Evolutionary conservation across 2,113 vertebrate genomes (phyloP).

Genomic region (Nibea coibor): DNA sequence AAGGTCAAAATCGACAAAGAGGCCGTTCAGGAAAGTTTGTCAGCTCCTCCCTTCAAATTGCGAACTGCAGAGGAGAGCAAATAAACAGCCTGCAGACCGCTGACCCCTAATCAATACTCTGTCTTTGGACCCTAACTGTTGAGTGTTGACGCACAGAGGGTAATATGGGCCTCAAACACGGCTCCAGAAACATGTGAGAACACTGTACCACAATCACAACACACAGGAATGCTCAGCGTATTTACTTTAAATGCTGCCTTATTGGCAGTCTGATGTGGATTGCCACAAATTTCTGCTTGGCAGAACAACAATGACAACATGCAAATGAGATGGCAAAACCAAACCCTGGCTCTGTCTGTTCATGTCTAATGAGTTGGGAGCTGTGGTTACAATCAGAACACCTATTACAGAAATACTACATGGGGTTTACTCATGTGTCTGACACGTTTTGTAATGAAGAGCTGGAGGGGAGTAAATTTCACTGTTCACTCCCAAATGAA

Average conservation of each 20-base stretch:
- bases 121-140: slow-evolving; percentile 29
- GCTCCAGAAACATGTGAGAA: slow-evolving; percentile 28
- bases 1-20: slow-evolving; percentile 73
- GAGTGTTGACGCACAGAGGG: slow-evolving; percentile 21
- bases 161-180: slow-evolving; percentile 1
- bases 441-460: slow-evolving; percentile 46
- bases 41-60: slow-evolving; percentile 59
- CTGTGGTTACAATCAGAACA: slow-evolving; percentile 63
- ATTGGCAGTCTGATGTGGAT: slow-evolving; percentile 42
- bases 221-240: slow-evolving; percentile 52
- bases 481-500: slow-evolving; percentile 19
- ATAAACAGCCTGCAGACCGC: slow-evolving; percentile 73
- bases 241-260: slow-evolving; percentile 43
- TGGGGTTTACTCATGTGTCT: slow-evolving; percentile 26
- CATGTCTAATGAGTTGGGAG: slow-evolving; percentile 55
- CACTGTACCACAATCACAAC: slow-evolving; percentile 56
- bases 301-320: slow-evolving; percentile 62
- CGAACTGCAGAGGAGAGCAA: slow-evolving; percentile 80
- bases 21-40: slow-evolving; percentile 77
- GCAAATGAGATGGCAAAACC: slow-evolving; percentile 55
- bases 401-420: slow-evolving; percentile 64
- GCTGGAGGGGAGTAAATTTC: slow-evolving; percentile 54
- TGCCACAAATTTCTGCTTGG: slow-evolving; percentile 46
- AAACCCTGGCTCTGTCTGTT: slow-evolving; percentile 25
- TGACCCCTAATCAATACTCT: slow-evolving; percentile 64